Evolutionary conservation across 2,888 invertebrate genomes (phyloP), one percentile per base, ranked within the genome.

Genomic region (Branchellion lobata): DNA sequence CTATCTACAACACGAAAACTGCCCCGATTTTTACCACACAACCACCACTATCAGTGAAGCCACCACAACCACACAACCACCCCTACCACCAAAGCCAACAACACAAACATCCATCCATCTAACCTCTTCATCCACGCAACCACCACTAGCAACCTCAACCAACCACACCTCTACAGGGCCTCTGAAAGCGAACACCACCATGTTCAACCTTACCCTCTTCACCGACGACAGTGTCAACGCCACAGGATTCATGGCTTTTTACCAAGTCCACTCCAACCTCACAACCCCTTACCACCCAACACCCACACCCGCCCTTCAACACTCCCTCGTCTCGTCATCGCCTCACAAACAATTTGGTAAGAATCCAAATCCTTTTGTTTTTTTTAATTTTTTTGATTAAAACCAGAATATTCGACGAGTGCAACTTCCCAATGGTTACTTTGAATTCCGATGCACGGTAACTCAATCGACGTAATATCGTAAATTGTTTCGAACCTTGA

Each of bases 151-250:
- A n/a, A 68, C 68, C 34, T 11, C 24, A 3, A 29, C 24, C 3
- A n/a, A n/a, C 74, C 29, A 33, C 34, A 33, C 2, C 31, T 8
- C 29, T 21, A 57, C 79, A 82, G 82, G 82, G 82, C 68, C 80
- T 1, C 80, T 81, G 33, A 81, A 81, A 47, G 65, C 69, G n/a
- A 77, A 80, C 21, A 74, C 57, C 24, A 78, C 75, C 18, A 57
- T 74, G 31, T 83, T 83, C 78, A 82, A 83, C 33, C 31, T 83
- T 0, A 72, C 65, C 8, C 82, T 83, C 68, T 61, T 40, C 2
- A 80, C 81, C 3, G 83, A 83, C 80, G 82, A 82, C 80, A 83
- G 79, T 79, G 73, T 82, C 71, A 81, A 82, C 36, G 80, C 79
- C 3, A 76, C 78, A 11, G 83, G 83, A 1, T 83, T 82, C 80